Conservation (phyloP, 1,140 invertebrate genomes). For the Lanistes nyassanus region DNA sequence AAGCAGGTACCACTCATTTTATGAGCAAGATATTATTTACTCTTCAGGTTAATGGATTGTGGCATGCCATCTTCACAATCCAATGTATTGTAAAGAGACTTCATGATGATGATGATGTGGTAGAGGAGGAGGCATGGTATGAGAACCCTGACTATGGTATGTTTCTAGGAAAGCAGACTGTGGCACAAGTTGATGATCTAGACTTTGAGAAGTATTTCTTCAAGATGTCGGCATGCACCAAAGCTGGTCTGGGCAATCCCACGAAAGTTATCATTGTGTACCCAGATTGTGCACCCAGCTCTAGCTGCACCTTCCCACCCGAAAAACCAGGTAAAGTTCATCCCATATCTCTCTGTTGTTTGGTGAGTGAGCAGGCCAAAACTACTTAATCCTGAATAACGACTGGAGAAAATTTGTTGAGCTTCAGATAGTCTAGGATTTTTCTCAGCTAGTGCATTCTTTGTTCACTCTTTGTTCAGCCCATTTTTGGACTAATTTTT, state of each 20-base stretch:
- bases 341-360: background rate
- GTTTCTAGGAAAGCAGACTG: slow-evolving; percentile 20
- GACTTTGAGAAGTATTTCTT: slow-evolving; percentile 35
- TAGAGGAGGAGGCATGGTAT: background rate
- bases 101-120: background rate
- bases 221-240: slow-evolving; percentile 42
- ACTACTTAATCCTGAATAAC: background rate
- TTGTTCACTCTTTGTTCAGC: too few species aligned
- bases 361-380: background rate
- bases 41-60: too few species aligned
- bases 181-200: slow-evolving; percentile 25
- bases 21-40: too few species aligned
- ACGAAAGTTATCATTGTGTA: slow-evolving; percentile 28
- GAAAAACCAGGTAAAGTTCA: background rate
- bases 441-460: too few species aligned
- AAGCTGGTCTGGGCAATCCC: slow-evolving; percentile 30
- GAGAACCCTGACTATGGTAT: too few species aligned
- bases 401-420: background rate
- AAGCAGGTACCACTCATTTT: too few species aligned
- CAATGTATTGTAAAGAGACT: background rate
- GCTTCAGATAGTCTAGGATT: too few species aligned
- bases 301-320: background rate
- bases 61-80: background rate
- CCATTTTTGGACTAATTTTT: too few species aligned
- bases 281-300: slow-evolving; percentile 13